Evolutionary conservation across 2,888 invertebrate genomes (phyloP).

Genomic region (Synergus itoensis): DNA sequence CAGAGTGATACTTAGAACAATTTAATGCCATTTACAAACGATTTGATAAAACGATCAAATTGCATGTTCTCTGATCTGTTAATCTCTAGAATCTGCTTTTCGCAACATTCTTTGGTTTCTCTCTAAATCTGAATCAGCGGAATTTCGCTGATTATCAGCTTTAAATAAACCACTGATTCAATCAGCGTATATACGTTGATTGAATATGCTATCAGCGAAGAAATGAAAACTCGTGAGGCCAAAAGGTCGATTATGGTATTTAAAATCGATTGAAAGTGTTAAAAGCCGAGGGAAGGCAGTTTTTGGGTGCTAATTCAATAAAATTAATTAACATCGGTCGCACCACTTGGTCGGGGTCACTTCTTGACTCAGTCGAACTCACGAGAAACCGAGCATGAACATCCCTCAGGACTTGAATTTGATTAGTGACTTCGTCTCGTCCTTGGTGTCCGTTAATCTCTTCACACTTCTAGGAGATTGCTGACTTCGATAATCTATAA

Average conservation of each 20-base stretch:
- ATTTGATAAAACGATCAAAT: too few species aligned
- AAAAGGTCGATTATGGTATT: not conserved
- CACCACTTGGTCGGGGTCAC: slow-evolving; percentile 12
- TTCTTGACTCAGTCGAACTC: slow-evolving; percentile 26
- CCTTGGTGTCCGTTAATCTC: slow-evolving; percentile 36
- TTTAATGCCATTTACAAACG: not conserved
- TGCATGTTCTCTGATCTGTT: not conserved
- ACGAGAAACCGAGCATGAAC: slow-evolving; percentile 42
- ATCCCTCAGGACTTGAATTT: slow-evolving; percentile 41
- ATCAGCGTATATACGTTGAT: too few species aligned
- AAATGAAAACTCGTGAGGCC: too few species aligned
- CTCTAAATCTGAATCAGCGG: too few species aligned
- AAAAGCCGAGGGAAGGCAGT: slow-evolving; percentile 29
- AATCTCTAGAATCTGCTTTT: too few species aligned
- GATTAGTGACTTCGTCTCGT: slow-evolving; percentile 46
- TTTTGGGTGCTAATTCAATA: slow-evolving; percentile 58
- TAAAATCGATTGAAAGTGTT: not conserved
- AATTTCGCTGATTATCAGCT: too few species aligned
- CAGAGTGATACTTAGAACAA: not conserved
- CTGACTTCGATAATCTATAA: slow-evolving; percentile 1
- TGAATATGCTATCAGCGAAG: too few species aligned
- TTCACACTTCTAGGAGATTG: slow-evolving; percentile 18
- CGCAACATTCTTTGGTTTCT: too few species aligned
- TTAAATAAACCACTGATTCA: too few species aligned
- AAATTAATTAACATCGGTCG: slow-evolving; percentile 62